Evolutionary conservation across 2,888 invertebrate species (phyloP), one percentile per base, ranked within the genome.

Genomic region (Philereme vetulata): DNA sequence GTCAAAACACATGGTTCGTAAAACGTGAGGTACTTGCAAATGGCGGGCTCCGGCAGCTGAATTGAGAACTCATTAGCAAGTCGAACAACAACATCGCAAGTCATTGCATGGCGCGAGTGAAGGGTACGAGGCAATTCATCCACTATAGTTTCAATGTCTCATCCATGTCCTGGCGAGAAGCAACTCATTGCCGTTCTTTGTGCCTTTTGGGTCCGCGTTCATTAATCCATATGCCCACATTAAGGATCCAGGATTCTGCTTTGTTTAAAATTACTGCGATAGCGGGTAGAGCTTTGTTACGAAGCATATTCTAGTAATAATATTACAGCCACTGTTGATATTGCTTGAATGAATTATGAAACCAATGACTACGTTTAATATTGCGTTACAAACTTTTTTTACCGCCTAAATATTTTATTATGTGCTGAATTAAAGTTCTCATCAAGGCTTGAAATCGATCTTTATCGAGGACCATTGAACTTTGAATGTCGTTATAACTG

Each of bases 41-140:
- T 72, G 72, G 71, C 73, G 70, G 72, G 71, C 74, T 76, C 70
- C 72, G 11, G 48, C 48, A 74, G 78, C 77, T 81, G 81, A 81
- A 85, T 85, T 81, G 81, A 82, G 82, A 86, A 85, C 85, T 86
- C 86, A 85, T 86, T 86, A 86, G 85, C 82, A 86, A 86, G 85
- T 85, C 82, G 81, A 86, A 86, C 85, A 85, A 84, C 81, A 81
- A 76, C 77, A 80, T 78, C 78, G 84, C 85, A 83, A 86, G 86
- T 86, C 85, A 86, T 85, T 77, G 78, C 76, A 76, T 71, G 66
- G 73, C 63, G 69, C 66, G 66, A 71, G 68, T 56, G 44, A 66
- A 56, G 66, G 54, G 8, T 38, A 8, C 63, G 70, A 65, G 72
- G 67, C 74, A 72, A 75, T 71, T 74, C 74, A 75, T 77, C 74